Percentiles rank a stretch among this genome's conserved stretches.
Conservation (phyloP, 2,888 invertebrate genomes). For the Trachelus stipa region DNA sequence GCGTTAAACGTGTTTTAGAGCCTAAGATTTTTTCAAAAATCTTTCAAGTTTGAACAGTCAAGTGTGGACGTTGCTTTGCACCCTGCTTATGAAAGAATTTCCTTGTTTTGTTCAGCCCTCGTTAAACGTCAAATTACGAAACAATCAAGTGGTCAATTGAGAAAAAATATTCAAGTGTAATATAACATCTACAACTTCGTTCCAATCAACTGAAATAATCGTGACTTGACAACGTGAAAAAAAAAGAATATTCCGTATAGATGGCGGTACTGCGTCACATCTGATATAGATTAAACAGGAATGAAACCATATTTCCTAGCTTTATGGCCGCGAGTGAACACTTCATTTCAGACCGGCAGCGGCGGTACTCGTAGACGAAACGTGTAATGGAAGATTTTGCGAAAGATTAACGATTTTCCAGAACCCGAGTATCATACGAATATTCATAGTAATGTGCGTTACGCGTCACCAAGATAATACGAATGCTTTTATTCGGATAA, state of each 20-base stretch:
- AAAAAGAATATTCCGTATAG: neutral
- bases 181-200: neutral
- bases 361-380: neutral
- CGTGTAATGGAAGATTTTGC: neutral
- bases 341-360: neutral
- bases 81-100: neutral
- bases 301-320: constrained; percentile 2
- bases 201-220: neutral
- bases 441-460: neutral
- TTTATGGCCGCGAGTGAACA: neutral
- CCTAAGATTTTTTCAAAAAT: neutral
- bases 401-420: neutral
- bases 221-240: neutral
- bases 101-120: neutral
- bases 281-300: neutral
- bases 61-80: neutral
- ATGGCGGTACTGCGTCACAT: neutral
- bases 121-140: neutral
- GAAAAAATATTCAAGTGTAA: neutral
- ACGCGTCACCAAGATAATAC: neutral
- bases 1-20: constrained; percentile 16
- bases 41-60: neutral
- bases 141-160: neutral
- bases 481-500: neutral
- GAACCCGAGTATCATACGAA: neutral